Evolutionary conservation across 2,113 vertebrate species (phyloP), one percentile per base, ranked within the genome.

Genomic region (Carassius carassius): DNA sequence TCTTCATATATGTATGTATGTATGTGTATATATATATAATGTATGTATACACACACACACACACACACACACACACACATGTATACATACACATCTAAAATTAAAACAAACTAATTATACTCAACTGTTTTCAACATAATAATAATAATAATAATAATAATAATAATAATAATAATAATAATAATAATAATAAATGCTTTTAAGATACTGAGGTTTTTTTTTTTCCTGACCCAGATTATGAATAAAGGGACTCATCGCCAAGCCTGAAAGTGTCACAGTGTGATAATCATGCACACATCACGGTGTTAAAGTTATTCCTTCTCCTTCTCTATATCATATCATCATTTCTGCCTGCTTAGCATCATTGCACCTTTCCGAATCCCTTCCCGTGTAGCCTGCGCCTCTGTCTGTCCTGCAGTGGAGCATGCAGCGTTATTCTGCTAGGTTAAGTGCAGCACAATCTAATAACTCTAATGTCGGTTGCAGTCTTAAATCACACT

Each of bases 381-480:
- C 85, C 49, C 63, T 56, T 54, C n/a, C 54, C 9, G 70, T 83
- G 81, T 23, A 77, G 29, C 47, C 60, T 63, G 32, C 41, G 29
- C 60, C 82, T 81, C 37, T 82, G 87, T 84, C 90, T 88, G 90
- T 86, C 90, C 91, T 91, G 87, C 87, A 90, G 87, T 85, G 81
- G 63, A 86, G 88, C 89, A 65, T 85, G 88, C 87, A 74, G 87
- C 60, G 88, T 89, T 90, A 56, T 84, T 86, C 87, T 90, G 86
- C 89, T 78, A 80, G 89, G 89, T 90, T 91, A 91, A 93, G 89
- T 92, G 90, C 88, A 85, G 89, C 82, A 78, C 69, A 92, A 94
- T 92, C 91, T 86, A 93, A 94, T 94, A 92, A 92, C 88, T 90
- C 87, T 93, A 90, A 93, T 93, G 91, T 93, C 88, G 86, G 90